Percentiles rank a stretch among this genome's conserved stretches.
phyloP scores from a whole-genome alignment of 2,113 vertebrate species.

The Proteles cristata region DNA sequence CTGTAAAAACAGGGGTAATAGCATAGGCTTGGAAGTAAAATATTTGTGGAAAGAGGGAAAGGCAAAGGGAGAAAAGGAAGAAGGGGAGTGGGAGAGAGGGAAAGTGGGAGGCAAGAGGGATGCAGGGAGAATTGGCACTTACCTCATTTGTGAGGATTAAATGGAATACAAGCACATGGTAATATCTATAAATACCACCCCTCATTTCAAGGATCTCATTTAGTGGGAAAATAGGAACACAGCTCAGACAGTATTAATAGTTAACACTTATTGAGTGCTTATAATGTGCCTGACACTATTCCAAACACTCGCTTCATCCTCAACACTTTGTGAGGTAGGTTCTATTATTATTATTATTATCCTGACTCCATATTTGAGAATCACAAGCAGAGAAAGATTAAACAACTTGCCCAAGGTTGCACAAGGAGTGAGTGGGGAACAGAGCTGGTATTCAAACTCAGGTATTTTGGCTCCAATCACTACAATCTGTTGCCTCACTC shows the following conservation, averaged over 20 bases:
- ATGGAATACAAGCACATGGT: background rate
- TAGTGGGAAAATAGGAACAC: background rate
- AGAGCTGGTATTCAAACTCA: background rate
- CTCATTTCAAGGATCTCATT: background rate
- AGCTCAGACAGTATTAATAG: background rate
- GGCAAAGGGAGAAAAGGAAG: background rate
- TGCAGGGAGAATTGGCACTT: background rate
- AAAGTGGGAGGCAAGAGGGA: fast-evolving
- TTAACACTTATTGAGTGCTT: background rate
- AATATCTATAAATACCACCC: background rate
- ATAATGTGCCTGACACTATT: background rate
- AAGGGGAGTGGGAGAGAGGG: fast-evolving
- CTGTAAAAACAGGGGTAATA: background rate
- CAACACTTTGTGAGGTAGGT: background rate
- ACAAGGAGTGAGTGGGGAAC: background rate
- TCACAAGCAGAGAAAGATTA: background rate
- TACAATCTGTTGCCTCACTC: background rate
- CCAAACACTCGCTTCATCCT: background rate
- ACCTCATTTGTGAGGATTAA: background rate
- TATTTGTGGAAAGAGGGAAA: background rate
- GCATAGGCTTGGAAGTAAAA: background rate
- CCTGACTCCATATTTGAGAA: background rate
- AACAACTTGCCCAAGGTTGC: background rate
- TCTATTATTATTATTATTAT: background rate
- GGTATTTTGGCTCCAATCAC: background rate